Base-by-base conservation (phyloP, 2,797 vertebrate genomes). In the Nannoperca australis region DNA sequence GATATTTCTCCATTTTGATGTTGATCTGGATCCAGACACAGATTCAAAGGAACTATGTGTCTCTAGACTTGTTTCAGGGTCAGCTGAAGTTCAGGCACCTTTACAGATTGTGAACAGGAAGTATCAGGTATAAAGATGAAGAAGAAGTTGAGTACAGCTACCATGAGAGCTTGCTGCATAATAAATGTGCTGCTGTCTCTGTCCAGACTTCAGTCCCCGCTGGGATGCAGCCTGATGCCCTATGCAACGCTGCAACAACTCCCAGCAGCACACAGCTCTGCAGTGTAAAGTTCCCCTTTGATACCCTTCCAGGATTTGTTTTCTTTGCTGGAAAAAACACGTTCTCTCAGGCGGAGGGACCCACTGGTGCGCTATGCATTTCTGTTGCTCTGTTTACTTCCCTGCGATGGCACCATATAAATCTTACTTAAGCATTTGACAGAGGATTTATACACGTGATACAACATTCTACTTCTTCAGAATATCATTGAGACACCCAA, bases 231-330 rank as follows among this genome's bases (percentile, higher is more conserved):
- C 54, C 68, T 10, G 12, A 56, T 53, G 85, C 70, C 81, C 77
- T 32, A 20, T 20, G 34, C 70, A 71, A 2, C 5, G 22, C 78
- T 61, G 69, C 76, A 83, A 66, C 79, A 71, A 72, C 63, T 87
- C 81, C 79, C 88, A 76, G 58, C 59, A 78, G 78, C 74, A 40
- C 71, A 76, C 59, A 71, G 61, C 78, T 83, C 82, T 20, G 40
- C 66, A 6, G 69, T 56, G 50, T 20, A 65, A 78, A 77, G 70
- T 66, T 82, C 45, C 68, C 44, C 63, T 86, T 80, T 85, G 67
- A 91, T 83, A 76, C 67, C 69, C 36, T 59, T 82, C 73, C 70
- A 87, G 68, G 67, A 73, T 85, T 67, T 73, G 63, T 89, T 88
- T 64, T 75, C 66, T 76, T 70, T 70, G 58, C 83, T 77, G 58